Conservation (phyloP, 2,888 invertebrate species). For the Polydrusus pterygomalis region DNA sequence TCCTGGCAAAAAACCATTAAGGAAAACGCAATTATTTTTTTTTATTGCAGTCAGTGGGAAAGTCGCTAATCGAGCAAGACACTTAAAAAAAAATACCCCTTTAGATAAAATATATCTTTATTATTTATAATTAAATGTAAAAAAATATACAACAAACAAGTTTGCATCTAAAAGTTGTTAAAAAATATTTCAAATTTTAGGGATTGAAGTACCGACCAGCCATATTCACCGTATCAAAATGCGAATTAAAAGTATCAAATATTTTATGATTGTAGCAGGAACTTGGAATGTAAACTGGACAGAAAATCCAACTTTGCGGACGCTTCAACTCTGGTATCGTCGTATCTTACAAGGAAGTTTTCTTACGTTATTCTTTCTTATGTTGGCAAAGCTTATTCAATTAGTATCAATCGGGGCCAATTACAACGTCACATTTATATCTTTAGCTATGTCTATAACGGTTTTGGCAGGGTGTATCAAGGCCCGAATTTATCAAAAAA, state of each 20-base stretch:
- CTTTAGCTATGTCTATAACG: neutral
- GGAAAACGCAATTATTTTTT: no score
- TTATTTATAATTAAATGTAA: no score
- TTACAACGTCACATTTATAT: neutral
- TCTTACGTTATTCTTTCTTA: neutral
- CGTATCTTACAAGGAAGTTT: neutral
- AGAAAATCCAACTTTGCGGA: neutral
- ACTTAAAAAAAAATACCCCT: no score
- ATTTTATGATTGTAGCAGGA: neutral
- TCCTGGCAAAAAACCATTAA: no score
- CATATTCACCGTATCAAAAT: neutral
- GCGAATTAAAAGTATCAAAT: neutral
- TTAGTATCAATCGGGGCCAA: neutral
- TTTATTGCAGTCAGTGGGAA: no score
- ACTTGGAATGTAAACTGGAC: slow-evolving; percentile 1
- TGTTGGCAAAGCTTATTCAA: neutral
- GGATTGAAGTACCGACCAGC: no score
- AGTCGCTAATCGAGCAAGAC: no score
- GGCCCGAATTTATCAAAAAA: neutral
- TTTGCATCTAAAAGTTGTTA: no score
- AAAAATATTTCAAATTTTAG: no score
- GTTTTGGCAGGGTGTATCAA: neutral
- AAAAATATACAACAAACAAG: no score
- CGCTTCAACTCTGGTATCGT: neutral
- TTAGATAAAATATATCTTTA: no score